Conservation (phyloP, 1,140 invertebrate species). For the Macrobrachium rosenbergii region DNA sequence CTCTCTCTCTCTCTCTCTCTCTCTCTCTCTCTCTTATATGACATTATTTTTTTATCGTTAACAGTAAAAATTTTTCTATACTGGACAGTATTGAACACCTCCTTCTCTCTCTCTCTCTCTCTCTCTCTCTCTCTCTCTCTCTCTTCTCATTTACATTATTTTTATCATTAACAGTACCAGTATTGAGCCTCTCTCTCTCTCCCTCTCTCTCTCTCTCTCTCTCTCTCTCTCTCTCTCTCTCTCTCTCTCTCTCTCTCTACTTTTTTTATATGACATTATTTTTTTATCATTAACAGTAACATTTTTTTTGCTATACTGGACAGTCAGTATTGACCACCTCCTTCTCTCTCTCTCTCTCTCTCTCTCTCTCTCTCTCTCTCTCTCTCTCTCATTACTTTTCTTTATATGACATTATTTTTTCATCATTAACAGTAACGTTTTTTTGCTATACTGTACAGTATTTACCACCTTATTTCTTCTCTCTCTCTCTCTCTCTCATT, state of each 20-base stretch:
- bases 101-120: neutral
- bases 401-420: neutral
- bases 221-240: neutral
- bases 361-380: neutral
- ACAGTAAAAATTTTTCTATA: neutral
- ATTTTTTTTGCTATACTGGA: neutral
- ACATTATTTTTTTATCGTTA: neutral
- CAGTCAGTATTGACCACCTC: neutral
- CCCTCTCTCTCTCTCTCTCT: conserved; percentile 24
- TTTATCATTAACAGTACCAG: neutral
- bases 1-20: conserved; percentile 13
- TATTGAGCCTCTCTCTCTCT: too few relatives aligned
- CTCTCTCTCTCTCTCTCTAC: neutral
- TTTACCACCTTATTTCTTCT: too few relatives aligned
- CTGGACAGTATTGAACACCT: too few relatives aligned
- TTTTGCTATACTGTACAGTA: too few relatives aligned
- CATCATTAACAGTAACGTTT: neutral
- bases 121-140: conserved; percentile 24
- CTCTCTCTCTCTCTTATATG: too few relatives aligned
- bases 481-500: too few relatives aligned
- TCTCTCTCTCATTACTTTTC: neutral
- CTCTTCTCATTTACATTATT: neutral
- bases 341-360: neutral
- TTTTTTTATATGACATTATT: neutral
- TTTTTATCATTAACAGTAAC: neutral